These are phyloP conservation scores for Manis crassicaudata DNA, from an alignment of 2,797 vertebrate genomes.

Conservation along the genomic window DNA sequence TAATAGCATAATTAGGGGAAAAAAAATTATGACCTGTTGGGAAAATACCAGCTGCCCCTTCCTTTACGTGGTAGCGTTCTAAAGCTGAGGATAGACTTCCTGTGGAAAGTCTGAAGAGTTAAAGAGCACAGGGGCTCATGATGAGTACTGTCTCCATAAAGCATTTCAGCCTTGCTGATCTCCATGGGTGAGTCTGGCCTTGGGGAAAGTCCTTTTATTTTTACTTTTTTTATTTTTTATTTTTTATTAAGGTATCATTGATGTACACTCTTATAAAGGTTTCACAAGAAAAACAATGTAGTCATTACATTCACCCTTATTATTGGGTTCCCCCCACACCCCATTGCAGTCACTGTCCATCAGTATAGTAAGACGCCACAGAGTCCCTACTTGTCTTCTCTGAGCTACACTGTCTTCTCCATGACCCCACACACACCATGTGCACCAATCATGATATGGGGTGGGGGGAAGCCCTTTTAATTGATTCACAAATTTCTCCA, in stretches of 20 bases:
- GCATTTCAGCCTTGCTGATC: background rate
- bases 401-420: no score
- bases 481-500: slow-evolving; percentile 13
- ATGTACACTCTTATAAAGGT: no score
- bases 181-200: background rate
- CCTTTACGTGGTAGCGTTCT: background rate
- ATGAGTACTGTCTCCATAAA: background rate
- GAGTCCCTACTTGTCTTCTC: no score
- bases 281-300: no score
- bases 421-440: no score
- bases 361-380: no score
- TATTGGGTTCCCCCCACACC: no score
- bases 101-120: background rate
- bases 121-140: background rate
- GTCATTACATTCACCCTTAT: no score
- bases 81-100: background rate
- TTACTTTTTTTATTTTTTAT: no score
- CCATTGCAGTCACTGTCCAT: no score
- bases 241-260: no score
- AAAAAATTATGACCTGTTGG: background rate
- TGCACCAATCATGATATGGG: no score
- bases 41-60: background rate
- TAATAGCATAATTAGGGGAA: background rate
- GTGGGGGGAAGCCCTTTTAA: background rate
- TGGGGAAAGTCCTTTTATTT: background rate